Evolutionary conservation across 2,113 vertebrate genomes (phyloP).

Genomic region (Sarotherodon lohbergeri): DNA sequence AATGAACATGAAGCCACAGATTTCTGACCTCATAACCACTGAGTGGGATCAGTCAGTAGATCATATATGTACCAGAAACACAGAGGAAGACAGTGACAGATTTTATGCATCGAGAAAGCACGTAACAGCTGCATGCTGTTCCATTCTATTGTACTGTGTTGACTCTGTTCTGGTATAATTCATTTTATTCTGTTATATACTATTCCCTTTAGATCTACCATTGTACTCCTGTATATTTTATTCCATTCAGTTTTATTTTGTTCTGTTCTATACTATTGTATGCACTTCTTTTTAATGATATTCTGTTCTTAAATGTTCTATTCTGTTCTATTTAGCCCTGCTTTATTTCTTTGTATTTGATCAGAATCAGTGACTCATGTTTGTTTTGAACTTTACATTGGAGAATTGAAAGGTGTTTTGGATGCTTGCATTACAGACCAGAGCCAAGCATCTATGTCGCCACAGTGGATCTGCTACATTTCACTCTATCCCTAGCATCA

Average conservation of each 20-base stretch:
- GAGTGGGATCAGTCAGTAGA: conserved; percentile 21
- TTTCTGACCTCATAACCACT: conserved; percentile 45
- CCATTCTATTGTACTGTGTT: background rate
- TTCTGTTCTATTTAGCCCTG: fast-evolving
- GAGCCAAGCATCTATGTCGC: background rate
- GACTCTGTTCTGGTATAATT: background rate
- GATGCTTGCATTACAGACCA: background rate
- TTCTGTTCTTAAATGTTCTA: background rate
- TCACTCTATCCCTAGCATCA: background rate
- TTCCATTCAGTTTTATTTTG: background rate
- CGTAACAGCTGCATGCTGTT: background rate
- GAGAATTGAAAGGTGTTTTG: background rate
- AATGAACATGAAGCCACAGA: conserved; percentile 49
- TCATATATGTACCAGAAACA: background rate
- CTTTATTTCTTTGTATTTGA: background rate
- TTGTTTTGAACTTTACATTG: background rate
- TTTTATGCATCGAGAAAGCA: background rate
- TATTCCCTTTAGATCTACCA: background rate
- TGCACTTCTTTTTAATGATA: background rate
- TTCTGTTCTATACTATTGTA: background rate
- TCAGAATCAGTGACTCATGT: background rate
- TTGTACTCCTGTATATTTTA: background rate
- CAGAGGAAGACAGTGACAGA: background rate
- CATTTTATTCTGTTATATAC: background rate
- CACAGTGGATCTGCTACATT: background rate